Percentiles rank a stretch among this genome's conserved stretches.
Conservation (phyloP, 2,888 invertebrate genomes). For the Melieria picta region DNA sequence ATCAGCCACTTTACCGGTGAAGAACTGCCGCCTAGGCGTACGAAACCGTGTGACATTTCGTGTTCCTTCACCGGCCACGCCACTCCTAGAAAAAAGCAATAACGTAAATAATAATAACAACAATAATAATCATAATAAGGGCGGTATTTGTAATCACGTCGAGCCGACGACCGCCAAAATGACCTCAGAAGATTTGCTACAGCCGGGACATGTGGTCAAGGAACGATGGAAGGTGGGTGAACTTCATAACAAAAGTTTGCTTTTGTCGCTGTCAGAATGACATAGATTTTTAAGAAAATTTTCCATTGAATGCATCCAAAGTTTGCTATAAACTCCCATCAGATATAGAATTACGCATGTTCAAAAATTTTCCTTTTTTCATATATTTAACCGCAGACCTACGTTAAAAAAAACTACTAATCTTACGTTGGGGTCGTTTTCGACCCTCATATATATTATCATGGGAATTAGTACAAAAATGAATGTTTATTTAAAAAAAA, state of each 20-base stretch:
- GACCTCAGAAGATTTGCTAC: constrained; percentile 92
- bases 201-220: constrained; percentile 96
- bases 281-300: neutral
- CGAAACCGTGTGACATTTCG: constrained; percentile 61
- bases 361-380: neutral
- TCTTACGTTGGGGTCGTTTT: no score
- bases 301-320: neutral
- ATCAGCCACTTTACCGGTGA: constrained; percentile 64
- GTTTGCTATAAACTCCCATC: no score
- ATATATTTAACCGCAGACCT: no score
- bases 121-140: constrained; percentile 33
- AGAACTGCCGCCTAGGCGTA: constrained; percentile 54
- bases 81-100: constrained; percentile 27
- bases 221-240: constrained; percentile 96
- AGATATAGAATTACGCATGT: no score
- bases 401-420: no score
- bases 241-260: neutral
- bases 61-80: constrained; percentile 51
- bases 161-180: constrained; percentile 68
- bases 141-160: constrained; percentile 9
- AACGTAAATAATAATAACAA: constrained; percentile 36
- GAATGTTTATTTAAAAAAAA: no score
- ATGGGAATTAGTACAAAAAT: no score
- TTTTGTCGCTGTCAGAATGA: constrained; percentile 2
- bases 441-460: no score